Conservation (phyloP, 2,797 vertebrate species). For the Poecilia wingei region DNA sequence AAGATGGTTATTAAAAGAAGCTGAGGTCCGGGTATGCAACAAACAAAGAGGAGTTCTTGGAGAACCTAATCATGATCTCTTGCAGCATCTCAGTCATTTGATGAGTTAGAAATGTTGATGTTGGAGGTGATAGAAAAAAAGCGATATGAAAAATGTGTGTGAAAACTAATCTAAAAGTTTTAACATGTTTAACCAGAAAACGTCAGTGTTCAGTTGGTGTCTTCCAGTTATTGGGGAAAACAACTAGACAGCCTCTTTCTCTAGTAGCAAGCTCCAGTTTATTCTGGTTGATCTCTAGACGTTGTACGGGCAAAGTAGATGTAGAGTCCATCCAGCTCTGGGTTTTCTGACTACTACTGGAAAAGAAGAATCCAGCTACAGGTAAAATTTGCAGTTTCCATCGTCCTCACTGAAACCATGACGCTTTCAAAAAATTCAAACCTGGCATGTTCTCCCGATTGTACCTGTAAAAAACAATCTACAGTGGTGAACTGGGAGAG, state of each 20-base stretch:
- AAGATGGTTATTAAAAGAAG: conserved; percentile 62
- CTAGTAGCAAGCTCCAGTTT: background rate
- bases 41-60: background rate
- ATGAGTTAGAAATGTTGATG: conserved; percentile 7
- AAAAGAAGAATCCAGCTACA: background rate
- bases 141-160: background rate
- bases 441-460: background rate
- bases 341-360: background rate
- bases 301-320: background rate
- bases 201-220: background rate
- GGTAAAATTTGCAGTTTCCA: background rate
- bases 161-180: background rate
- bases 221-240: background rate
- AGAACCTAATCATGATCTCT: conserved; percentile 41
- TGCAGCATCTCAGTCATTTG: conserved; percentile 32
- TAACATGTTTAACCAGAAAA: background rate
- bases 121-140: background rate
- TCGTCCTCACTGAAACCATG: background rate
- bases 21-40: conserved; percentile 39
- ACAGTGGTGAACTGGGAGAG: background rate
- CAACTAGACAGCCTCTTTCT: background rate
- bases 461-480: background rate
- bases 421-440: background rate
- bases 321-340: background rate
- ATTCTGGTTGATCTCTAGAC: background rate